phyloP scores from a whole-genome alignment of 2,888 invertebrate genomes.

The Patella ulyssiponensis region DNA sequence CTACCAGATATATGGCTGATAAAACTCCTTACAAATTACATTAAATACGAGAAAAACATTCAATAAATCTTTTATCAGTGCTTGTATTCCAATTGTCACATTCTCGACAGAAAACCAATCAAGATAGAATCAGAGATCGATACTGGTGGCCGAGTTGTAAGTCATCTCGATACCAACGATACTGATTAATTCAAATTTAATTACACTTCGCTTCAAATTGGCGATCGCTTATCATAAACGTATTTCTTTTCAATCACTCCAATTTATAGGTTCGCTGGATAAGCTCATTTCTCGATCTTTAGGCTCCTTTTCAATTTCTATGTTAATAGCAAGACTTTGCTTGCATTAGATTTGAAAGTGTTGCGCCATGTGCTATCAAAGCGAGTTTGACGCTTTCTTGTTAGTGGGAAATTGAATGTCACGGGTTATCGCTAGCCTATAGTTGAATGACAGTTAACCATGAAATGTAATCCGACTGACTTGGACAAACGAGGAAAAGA shows the following conservation, averaged over 20 bases:
- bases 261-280: slow-evolving; percentile 13
- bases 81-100: slow-evolving; percentile 10
- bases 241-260: slow-evolving; percentile 11
- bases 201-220: slow-evolving; percentile 35
- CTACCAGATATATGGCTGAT: background rate
- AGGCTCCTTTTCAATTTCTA: slow-evolving; percentile 37
- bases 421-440: background rate
- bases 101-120: background rate
- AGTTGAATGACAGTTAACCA: slow-evolving; percentile 9
- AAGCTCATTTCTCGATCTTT: slow-evolving; percentile 13
- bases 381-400: slow-evolving; percentile 13
- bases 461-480: slow-evolving; percentile 9
- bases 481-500: slow-evolving; percentile 3
- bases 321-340: slow-evolving; percentile 39
- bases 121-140: slow-evolving; percentile 4
- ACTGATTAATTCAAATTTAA: slow-evolving; percentile 65
- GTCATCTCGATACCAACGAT: slow-evolving; percentile 47
- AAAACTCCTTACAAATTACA: background rate
- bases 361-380: slow-evolving; percentile 35
- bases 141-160: background rate
- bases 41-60: background rate
- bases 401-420: slow-evolving; percentile 11
- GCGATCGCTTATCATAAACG: slow-evolving; percentile 12
- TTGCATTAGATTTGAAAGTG: slow-evolving; percentile 39
- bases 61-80: slow-evolving; percentile 4